These are phyloP conservation scores for Sciurus niger DNA, from an alignment of 2,113 vertebrate genomes.

Conservation along the genomic window DNA sequence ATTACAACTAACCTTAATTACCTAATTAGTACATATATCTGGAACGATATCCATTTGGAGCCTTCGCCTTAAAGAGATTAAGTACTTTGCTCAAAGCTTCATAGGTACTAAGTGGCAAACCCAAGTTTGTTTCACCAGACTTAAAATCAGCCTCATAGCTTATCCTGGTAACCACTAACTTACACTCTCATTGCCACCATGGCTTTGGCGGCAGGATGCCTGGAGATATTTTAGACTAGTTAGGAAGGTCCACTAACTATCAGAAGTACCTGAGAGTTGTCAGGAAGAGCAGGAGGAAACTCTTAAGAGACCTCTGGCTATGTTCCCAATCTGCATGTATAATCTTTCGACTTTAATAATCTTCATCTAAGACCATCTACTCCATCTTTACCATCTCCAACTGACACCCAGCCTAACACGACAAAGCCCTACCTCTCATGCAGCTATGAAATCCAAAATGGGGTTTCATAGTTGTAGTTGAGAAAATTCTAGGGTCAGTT, in stretches of 20 bases:
- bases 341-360: neutral
- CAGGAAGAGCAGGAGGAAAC: neutral
- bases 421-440: neutral
- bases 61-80: neutral
- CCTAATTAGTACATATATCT: neutral
- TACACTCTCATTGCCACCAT: neutral
- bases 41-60: neutral
- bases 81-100: neutral
- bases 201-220: neutral
- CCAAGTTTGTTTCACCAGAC: neutral
- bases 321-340: neutral
- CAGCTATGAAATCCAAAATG: neutral
- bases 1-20: neutral
- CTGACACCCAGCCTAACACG: neutral
- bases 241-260: neutral
- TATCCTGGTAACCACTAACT: neutral
- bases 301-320: neutral
- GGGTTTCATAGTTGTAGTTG: neutral
- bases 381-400: neutral
- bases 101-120: neutral
- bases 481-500: neutral
- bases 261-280: neutral
- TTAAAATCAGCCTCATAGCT: neutral
- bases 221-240: neutral
- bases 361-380: neutral